Percentiles rank a stretch among this genome's conserved stretches.
Conservation (phyloP, 2,888 invertebrate species). For the Ligdia adustata region DNA sequence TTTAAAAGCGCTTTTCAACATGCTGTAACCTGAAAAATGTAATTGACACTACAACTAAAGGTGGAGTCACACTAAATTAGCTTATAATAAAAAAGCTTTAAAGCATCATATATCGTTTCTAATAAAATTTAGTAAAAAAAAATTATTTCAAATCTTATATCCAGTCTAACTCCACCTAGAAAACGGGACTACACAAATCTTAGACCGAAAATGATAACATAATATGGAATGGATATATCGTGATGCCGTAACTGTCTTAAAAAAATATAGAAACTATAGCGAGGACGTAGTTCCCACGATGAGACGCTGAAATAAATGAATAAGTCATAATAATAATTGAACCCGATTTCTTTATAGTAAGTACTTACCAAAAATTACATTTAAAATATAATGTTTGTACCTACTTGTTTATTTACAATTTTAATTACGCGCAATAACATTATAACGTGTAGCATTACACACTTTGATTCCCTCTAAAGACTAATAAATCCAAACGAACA, state of each 20-base stretch:
- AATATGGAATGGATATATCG: conserved; percentile 62
- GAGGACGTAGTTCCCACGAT: conserved; percentile 66
- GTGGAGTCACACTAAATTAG: too few relatives aligned
- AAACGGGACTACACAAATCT: conserved; percentile 35
- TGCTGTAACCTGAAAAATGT: conserved; percentile 19
- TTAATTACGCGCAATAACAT: conserved; percentile 41
- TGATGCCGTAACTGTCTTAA: conserved; percentile 54
- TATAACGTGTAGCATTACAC: conserved; percentile 39
- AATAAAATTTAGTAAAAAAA: too few relatives aligned
- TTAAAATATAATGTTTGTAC: conserved; percentile 48
- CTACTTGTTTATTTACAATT: conserved; percentile 40
- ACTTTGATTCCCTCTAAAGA: conserved; percentile 41
- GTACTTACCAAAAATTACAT: conserved; percentile 64
- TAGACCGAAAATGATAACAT: conserved; percentile 33
- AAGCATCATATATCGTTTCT: too few relatives aligned
- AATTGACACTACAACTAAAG: conserved; percentile 35
- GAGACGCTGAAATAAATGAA: conserved; percentile 27
- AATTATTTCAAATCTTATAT: too few relatives aligned
- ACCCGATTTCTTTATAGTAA: conserved; percentile 51
- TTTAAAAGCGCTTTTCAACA: conserved; percentile 10
- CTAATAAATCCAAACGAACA: conserved; percentile 27
- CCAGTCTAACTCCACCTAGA: too few relatives aligned
- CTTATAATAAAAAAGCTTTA: too few relatives aligned
- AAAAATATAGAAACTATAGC: conserved; percentile 51
- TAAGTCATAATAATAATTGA: conserved; percentile 46